Evolutionary conservation across 2,888 invertebrate genomes (phyloP).

Genomic region (Dascillus cervinus): DNA sequence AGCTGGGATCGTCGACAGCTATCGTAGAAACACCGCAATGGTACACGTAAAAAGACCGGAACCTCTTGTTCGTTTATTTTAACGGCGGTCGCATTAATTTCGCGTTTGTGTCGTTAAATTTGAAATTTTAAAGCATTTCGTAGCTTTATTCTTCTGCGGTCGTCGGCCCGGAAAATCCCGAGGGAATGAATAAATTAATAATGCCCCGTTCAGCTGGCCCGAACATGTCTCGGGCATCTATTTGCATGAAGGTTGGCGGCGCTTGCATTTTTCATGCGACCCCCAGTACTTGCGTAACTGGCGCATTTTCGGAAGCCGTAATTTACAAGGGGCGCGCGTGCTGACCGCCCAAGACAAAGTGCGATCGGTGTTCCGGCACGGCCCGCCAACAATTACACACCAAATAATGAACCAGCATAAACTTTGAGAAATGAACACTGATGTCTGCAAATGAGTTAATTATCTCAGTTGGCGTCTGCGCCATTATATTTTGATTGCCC

Average conservation of each 20-base stretch:
- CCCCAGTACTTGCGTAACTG: no score
- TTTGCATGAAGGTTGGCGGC: slow-evolving; percentile 31
- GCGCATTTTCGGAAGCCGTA: no score
- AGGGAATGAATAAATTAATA: slow-evolving; percentile 37
- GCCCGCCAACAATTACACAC: slow-evolving; percentile 27
- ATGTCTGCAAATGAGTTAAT: slow-evolving; percentile 42
- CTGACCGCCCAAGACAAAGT: background rate
- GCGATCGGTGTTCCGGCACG: slow-evolving; percentile 3
- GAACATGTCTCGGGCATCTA: slow-evolving; percentile 29
- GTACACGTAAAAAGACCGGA: slow-evolving; percentile 35
- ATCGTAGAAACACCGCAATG: slow-evolving; percentile 30
- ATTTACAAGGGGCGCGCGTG: background rate
- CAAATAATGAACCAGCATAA: slow-evolving; percentile 43
- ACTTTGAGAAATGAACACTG: slow-evolving; percentile 42
- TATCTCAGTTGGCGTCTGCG: slow-evolving; percentile 36
- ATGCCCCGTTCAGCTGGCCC: slow-evolving; percentile 28
- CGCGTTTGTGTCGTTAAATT: slow-evolving; percentile 23
- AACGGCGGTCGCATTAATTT: slow-evolving; percentile 28
- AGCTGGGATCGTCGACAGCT: slow-evolving; percentile 32
- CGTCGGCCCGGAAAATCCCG: slow-evolving; percentile 24
- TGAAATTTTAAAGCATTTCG: slow-evolving; percentile 23
- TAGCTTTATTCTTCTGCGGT: slow-evolving; percentile 31
- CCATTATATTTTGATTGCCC: slow-evolving; percentile 36
- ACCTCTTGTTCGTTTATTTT: no score
- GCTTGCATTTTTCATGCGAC: slow-evolving; percentile 28